Evolutionary conservation across 2,888 invertebrate genomes (phyloP).

Genomic region (Eretmocerus hayati): DNA sequence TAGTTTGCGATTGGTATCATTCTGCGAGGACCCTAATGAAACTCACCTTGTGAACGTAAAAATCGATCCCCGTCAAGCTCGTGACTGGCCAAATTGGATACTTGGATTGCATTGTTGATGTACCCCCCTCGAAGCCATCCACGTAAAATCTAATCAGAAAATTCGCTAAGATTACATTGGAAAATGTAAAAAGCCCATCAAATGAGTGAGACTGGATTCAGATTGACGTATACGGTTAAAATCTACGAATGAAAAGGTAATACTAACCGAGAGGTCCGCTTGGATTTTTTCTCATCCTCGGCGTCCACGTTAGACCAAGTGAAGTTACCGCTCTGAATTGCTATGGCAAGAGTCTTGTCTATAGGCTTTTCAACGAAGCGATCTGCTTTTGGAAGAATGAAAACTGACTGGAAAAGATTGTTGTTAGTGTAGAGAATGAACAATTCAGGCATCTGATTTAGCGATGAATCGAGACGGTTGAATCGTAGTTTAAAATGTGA

Average conservation of each 20-base stretch:
- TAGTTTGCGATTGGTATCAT: too few relatives aligned
- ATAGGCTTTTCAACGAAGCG: slow-evolving; percentile 44
- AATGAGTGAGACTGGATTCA: not conserved
- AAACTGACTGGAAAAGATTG: slow-evolving; percentile 35
- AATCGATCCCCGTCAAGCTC: slow-evolving; percentile 32
- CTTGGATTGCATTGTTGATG: too few relatives aligned
- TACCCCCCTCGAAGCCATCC: slow-evolving; percentile 22
- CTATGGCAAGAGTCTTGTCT: slow-evolving; percentile 46
- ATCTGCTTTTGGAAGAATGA: slow-evolving; percentile 47
- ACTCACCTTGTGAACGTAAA: slow-evolving; percentile 33
- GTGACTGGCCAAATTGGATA: slow-evolving; percentile 12
- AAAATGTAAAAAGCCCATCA: not conserved
- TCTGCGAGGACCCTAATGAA: too few relatives aligned
- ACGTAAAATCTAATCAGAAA: slow-evolving; percentile 24
- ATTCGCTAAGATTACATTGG: not conserved
- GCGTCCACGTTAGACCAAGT: slow-evolving; percentile 39
- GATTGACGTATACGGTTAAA: not conserved
- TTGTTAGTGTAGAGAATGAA: too few relatives aligned
- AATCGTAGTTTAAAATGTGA: too few relatives aligned
- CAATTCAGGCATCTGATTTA: too few relatives aligned
- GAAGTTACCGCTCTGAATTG: slow-evolving; percentile 48
- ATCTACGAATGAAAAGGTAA: not conserved
- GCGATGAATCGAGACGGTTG: too few relatives aligned
- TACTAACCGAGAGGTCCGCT: slow-evolving; percentile 19
- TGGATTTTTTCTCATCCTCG: slow-evolving; percentile 12